Base-by-base conservation (phyloP, 2,888 invertebrate genomes). In the Polia nebulosa region DNA sequence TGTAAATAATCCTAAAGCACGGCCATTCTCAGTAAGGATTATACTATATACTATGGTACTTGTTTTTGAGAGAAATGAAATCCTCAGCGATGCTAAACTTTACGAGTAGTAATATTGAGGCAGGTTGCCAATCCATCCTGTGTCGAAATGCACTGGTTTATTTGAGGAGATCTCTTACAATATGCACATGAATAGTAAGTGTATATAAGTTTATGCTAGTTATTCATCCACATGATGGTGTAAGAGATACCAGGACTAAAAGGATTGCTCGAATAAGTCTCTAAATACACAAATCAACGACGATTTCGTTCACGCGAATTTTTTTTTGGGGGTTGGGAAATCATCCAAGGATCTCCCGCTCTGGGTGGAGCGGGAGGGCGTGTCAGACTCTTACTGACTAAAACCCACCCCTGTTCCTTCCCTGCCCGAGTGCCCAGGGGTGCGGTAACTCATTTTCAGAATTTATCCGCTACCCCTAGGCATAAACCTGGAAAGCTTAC, bases 91-190 rank as follows among this genome's bases (percentile, higher is more conserved):
- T 39, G 29, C 49, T 20, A 20, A 36, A 17, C 22, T 64, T 20
- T 34, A n/a, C 15, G 1, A 15, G 4, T n/a, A 20, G 29, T 45
- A 44, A 44, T 44, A 27, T 34, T 36, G 11, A 56, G 60, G 45
- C 44, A 52, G 13, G 11, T 39, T 29, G 60, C 36, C 51, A 68
- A 36, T 29, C 5, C 41, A 44, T 36, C 11, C 13, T 36, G 13
- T 25, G 22, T 27, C 6, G 47, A 36, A 41, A 51, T 49, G 25
- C 22, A 34, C n/a, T 49, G 13, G 2, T 51, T 51, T 29, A 32
- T 22, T 49, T 39, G 13, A 45, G 47, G 32, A 29, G 0, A 39
- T 17, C 29, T 68, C 11, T 13, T 34, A 34, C 25, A 39, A 66
- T 66, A 56, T 66, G 20, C 22, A 32, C 11, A 20, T 25, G 11